Base-by-base conservation (phyloP, 2,113 vertebrate species). In the Toxostoma redivivum region DNA sequence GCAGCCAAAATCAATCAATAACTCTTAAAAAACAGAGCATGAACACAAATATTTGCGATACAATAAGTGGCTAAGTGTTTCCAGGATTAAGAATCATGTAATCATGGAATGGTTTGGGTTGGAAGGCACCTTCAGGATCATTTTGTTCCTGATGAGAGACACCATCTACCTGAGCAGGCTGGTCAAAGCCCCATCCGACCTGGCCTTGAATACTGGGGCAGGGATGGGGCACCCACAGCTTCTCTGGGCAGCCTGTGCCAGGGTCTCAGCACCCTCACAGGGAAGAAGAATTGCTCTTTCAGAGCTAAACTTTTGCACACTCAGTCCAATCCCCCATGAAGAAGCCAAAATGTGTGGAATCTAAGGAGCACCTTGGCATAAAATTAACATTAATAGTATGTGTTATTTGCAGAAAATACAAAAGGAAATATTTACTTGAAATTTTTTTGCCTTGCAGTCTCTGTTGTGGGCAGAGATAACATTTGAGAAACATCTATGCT, bases 401-500 rank as follows among this genome's bases (percentile, higher is more conserved):
- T 60, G 27, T 61, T 86, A n/a, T 33, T 81, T 72, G 56, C 16
- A 31, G 50, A 74, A 84, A 83, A 21, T n/a, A 56, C 23, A 71
- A 47, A 50, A 27, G 5, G 15, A 81, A 85, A 78, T 61, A 30
- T 74, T 64, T 74, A 31, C 24, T 71, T 77, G 23, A 8, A 47
- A 0, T 71, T 94, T 60, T 73, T 67, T 91, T 30, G 19, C 47
- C 30, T 92, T 69, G 8, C n/a, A 56, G 54, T 85, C 70, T 96
- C 86, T 53, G 23, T 45, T 90, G 60, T 78, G 66, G 56, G 58
- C 61, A 88, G 66, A 72, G 38, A 64, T 94, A 94, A 92, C 66
- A 87, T 94, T 94, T 95, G 86, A 95, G 71, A 96, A 90, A 80
- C 12, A 82, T 89, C 84, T 81, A 83, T 42, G 6, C 76, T 81